Conservation (phyloP, 2,113 vertebrate genomes). For the Apodemus sylvaticus region DNA sequence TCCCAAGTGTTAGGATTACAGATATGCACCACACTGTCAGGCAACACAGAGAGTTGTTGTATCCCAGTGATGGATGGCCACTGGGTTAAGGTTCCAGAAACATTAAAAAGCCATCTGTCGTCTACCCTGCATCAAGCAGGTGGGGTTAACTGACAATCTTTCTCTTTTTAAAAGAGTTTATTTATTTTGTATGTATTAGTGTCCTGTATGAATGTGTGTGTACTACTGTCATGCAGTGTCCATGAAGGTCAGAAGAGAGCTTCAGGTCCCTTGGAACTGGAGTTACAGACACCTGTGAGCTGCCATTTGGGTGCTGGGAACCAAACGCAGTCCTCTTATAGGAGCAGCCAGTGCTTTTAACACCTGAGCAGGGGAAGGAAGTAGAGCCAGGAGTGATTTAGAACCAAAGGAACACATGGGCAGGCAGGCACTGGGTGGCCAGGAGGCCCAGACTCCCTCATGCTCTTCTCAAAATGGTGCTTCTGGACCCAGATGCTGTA, state of each 20-base stretch:
- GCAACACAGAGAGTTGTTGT: background rate
- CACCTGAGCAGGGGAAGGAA: background rate
- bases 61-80: conserved; percentile 20
- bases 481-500: background rate
- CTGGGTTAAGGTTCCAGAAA: conserved; percentile 72
- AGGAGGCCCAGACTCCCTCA: background rate
- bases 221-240: background rate
- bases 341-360: background rate
- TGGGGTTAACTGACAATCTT: background rate
- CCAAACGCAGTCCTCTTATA: background rate
- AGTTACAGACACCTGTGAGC: background rate
- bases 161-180: background rate
- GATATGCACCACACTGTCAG: background rate
- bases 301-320: background rate
- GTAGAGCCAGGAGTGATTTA: background rate
- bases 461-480: background rate
- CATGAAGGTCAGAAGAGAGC: background rate
- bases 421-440: background rate
- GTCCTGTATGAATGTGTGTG: background rate
- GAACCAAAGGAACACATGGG: background rate
- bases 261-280: background rate
- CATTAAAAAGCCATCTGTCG: conserved; percentile 66
- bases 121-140: background rate
- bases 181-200: background rate
- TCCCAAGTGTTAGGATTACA: background rate